Evolutionary conservation across 2,797 vertebrate genomes (phyloP), one percentile per base, ranked within the genome.

Genomic region (Sebastes melanostomus): DNA sequence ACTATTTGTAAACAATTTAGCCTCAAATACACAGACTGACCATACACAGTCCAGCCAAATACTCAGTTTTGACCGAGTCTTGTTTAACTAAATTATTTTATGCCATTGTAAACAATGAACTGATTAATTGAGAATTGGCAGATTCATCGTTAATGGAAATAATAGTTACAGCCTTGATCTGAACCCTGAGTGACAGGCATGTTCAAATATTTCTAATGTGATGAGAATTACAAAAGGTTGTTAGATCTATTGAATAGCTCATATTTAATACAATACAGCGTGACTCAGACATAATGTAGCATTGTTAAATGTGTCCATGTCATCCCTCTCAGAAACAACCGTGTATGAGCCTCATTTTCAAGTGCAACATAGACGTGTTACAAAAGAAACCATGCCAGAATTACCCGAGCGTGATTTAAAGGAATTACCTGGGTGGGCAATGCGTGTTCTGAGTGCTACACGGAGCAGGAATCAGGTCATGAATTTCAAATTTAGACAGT

Each of bases 401-500:
- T 86, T 82, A 88, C 66, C 78, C 46, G 73, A 86, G 85, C 63
- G 6, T 77, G 81, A 85, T 86, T 90, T 86, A 79, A 86, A 88
- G 71, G 83, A 88, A 91, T 92, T 91, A 89, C 84, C 86, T 84
- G 71, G 84, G 71, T 83, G 76, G 87, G 72, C 76, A 81, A 84
- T 66, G 72, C 71, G 81, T 89, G 86, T 84, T 90, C 30, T 77
- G 36, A 77, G 67, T 46, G 76, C 66, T 82, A 75, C 80, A 80
- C 69, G 75, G 85, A 81, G 66, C 74, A 80, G 46, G 68, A 89
- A 89, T 86, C 80, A 77, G 84, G 85, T 89, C 80, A 89, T 90
- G 86, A 89, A 90, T 91, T 90, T 87, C 75, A 90, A 84, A 93
- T 91, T 56, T 70, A 85, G 67, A 76, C 70, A 76, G 78, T 32